Evolutionary conservation across 2,113 vertebrate genomes (phyloP).

Genomic region (Hypocryptadius cinnamomeus): DNA sequence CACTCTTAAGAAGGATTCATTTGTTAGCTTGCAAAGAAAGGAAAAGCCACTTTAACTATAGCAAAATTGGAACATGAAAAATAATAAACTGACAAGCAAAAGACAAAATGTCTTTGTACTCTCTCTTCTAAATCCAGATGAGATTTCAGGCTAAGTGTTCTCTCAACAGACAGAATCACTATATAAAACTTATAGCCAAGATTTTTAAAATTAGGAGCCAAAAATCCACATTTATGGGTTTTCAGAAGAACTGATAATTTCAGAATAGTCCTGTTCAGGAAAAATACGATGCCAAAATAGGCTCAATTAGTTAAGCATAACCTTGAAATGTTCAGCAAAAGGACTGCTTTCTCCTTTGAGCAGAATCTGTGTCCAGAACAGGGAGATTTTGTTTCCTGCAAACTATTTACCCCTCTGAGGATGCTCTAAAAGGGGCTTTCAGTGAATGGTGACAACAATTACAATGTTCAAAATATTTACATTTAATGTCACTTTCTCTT

Average conservation of each 20-base stretch:
- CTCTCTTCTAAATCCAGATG: neutral
- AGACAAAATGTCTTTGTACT: conserved; percentile 10
- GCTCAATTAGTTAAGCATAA: neutral
- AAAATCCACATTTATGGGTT: neutral
- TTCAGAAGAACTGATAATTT: conserved; percentile 9
- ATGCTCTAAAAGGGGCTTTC: neutral
- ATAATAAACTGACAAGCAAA: neutral
- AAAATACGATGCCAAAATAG: neutral
- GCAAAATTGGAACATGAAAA: neutral
- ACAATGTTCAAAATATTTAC: neutral
- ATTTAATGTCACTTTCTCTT: neutral
- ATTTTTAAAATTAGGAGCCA: conserved; percentile 20
- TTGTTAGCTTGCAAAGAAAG: conserved; percentile 4
- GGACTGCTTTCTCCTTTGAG: neutral
- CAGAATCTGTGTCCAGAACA: neutral
- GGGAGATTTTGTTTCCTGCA: neutral
- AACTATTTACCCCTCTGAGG: neutral
- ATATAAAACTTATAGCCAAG: conserved; percentile 14
- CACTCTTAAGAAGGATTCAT: neutral
- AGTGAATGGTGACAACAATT: neutral
- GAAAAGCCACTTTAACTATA: neutral
- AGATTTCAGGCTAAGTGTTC: neutral
- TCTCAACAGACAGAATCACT: neutral
- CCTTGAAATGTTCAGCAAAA: neutral
- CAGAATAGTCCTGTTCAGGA: neutral